A percentile compares a stretch with the other conserved stretches of the same genome.
Evolutionary conservation across 1,140 invertebrate genomes (phyloP).

Genomic region (Monomorium pharaonis): DNA sequence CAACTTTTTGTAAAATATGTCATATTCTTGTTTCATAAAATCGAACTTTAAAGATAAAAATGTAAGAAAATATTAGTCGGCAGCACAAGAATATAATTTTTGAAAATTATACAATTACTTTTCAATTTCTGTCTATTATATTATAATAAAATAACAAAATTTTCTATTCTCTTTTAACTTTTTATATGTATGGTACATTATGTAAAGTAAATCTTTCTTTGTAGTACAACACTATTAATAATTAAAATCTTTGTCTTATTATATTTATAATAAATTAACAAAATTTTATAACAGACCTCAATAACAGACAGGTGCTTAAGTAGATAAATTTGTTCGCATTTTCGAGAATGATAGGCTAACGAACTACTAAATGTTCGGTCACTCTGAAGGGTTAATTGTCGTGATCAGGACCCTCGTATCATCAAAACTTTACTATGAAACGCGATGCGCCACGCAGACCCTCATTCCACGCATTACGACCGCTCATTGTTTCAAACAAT

Average conservation of each 20-base stretch:
- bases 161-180: background rate
- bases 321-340: background rate
- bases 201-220: background rate
- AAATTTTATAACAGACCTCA: background rate
- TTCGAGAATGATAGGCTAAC: background rate
- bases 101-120: background rate
- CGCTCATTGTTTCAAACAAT: constrained; percentile 2
- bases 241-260: background rate
- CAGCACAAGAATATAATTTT: background rate
- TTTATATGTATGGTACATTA: background rate
- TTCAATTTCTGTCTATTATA: background rate
- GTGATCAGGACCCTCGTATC: background rate
- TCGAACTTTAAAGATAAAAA: constrained; percentile 33
- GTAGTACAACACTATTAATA: background rate
- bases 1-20: background rate
- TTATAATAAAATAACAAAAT: background rate
- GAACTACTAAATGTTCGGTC: background rate
- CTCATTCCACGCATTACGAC: background rate
- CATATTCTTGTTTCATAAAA: background rate
- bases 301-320: background rate
- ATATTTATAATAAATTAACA: constrained; percentile 6
- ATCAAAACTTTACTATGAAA: constrained; percentile 24
- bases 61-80: background rate
- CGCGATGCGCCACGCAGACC: background rate
- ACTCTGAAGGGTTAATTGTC: background rate